Evolutionary conservation across 2,797 vertebrate species (phyloP).

Genomic region (Toxotes lorentzi): DNA sequence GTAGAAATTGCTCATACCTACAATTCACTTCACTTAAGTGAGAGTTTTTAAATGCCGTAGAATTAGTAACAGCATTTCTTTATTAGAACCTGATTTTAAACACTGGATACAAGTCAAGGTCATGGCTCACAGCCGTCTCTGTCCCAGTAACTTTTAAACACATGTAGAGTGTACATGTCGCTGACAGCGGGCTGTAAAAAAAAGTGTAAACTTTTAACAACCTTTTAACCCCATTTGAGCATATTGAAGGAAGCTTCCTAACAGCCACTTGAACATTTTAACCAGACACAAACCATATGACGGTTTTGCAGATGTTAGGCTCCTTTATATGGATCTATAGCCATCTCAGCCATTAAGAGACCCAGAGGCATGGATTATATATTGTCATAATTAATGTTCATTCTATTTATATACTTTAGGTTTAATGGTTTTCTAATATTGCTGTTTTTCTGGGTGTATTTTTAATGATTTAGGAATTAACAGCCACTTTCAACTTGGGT

Average conservation of each 20-base stretch:
- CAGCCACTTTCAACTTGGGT: too few relatives aligned
- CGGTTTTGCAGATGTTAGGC: not conserved
- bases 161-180: constrained; percentile 16
- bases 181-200: constrained; percentile 67
- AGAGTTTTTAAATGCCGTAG: not conserved
- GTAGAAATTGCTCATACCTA: not conserved
- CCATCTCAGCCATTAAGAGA: constrained; percentile 15
- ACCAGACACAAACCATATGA: constrained; percentile 75
- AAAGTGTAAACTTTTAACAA: constrained; percentile 70
- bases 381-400: not conserved
- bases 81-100: constrained; percentile 1
- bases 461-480: not conserved
- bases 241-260: constrained; percentile 76
- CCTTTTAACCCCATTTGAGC: constrained; percentile 71
- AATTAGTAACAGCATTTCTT: not conserved
- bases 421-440: not conserved
- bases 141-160: constrained; percentile 42
- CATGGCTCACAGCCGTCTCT: constrained; percentile 36
- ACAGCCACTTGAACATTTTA: constrained; percentile 82
- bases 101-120: constrained; percentile 57
- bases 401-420: not conserved
- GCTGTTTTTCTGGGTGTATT: not conserved
- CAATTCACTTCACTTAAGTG: not conserved
- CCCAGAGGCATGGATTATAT: not conserved
- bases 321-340: constrained; percentile 15